These are phyloP conservation scores for Channa maculata DNA, from an alignment of 2,113 vertebrate species.

Conservation along the genomic window DNA sequence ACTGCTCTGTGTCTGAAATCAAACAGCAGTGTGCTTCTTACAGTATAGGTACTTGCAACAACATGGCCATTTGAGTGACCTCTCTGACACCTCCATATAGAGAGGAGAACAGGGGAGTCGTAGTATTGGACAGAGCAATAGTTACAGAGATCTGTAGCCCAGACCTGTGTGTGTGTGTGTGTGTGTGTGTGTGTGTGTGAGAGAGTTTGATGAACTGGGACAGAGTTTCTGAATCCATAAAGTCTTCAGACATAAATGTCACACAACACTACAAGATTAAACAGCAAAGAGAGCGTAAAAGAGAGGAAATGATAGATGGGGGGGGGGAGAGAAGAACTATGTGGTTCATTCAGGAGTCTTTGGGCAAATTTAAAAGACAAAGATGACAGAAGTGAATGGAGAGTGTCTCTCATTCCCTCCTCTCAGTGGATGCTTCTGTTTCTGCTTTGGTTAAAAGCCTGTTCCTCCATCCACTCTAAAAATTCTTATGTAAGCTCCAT, in stretches of 20 bases:
- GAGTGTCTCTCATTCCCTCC: neutral
- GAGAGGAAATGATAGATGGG: neutral
- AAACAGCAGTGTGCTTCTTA: neutral
- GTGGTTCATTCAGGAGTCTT: constrained; percentile 21
- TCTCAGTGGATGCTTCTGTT: constrained; percentile 3
- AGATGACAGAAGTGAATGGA: neutral
- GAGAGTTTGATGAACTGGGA: constrained; percentile 37
- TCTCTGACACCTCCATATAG: constrained; percentile 44
- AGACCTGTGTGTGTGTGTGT: constrained; percentile 7
- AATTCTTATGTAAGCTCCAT: constrained; percentile 35
- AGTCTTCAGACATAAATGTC: constrained; percentile 69
- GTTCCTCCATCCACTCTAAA: constrained; percentile 16
- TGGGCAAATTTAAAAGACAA: constrained; percentile 42
- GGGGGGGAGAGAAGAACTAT: constrained; percentile 31
- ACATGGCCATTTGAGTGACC: constrained; percentile 30
- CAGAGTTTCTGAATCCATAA: constrained; percentile 37
- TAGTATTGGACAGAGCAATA: constrained; percentile 37
- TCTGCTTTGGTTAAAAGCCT: constrained; percentile 45
- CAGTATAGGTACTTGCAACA: constrained; percentile 18
- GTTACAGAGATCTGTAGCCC: constrained; percentile 49
- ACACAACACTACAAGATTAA: constrained; percentile 49
- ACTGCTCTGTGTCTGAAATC: constrained; percentile 7
- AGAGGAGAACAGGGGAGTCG: constrained; percentile 35
- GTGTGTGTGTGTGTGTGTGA: constrained; percentile 23
- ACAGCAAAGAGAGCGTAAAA: constrained; percentile 33